Evolutionary conservation across 2,113 vertebrate genomes (phyloP), one percentile per base, ranked within the genome.

Genomic region (Bubo blakistoni): DNA sequence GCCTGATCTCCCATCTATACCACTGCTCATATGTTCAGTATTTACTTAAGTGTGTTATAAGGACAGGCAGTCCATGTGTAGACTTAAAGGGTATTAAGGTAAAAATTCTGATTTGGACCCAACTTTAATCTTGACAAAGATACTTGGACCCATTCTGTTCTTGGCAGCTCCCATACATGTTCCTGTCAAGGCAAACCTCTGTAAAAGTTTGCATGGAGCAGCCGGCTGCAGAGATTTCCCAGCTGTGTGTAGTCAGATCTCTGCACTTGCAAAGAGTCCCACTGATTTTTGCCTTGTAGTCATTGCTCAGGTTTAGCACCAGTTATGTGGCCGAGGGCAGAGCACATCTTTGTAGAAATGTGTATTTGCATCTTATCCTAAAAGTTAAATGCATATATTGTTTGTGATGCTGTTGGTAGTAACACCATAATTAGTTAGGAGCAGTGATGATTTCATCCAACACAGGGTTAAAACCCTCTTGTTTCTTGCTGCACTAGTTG

Each of bases 401-500:
- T 22, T 44, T 94, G 57, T 36, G 44, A 44, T 1, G 1, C 34
- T 55, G 7, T 42, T 78, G 55, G 26, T 63, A 29, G 20, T 32
- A 58, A 80, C 24, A 4, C 25, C 30, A 1, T 19, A 27, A 46
- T 74, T 81, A 74, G 30, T 61, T 49, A 69, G 38, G 15, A 0
- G 0, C 21, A 27, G 40, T 40, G 63, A 24, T 52, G 18, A 17
- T 57, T 91, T 72, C 20, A 27, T 52, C 58, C 59, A 69, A 24
- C 8, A 22, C 10, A 47, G 29, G 16, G 44, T 42, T 29, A 18
- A 84, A 76, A 3, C 0, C 0, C 3, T 21, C 16, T 76, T 34
- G 8, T 47, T 84, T 71, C 57, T 59, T 12, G 22, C n/a, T 51
- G 25, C 1, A 1, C 13, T 77, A 2, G 22, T 54, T 86, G 19